Evolutionary conservation across 2,797 vertebrate species (phyloP).

Genomic region (Hemitrygon akajei): DNA sequence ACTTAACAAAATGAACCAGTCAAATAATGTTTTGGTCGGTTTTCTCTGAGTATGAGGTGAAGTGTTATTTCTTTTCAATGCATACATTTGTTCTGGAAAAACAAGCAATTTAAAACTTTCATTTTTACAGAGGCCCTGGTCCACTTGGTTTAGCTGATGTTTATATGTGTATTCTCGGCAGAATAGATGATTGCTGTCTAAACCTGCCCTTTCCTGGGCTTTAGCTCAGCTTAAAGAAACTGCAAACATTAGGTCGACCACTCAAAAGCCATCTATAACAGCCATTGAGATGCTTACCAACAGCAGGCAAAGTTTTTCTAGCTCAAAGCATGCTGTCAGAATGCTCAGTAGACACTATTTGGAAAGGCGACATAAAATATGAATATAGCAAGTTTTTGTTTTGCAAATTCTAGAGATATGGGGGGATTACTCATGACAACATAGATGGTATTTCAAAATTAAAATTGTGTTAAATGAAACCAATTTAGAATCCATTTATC

Average conservation of each 20-base stretch:
- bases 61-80: neutral
- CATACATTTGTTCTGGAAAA: neutral
- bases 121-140: neutral
- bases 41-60: neutral
- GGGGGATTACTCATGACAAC: neutral
- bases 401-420: slow-evolving; percentile 47
- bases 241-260: slow-evolving; percentile 44
- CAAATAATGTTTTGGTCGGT: neutral
- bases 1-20: neutral
- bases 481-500: neutral
- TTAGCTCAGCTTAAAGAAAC: neutral
- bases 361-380: slow-evolving; percentile 46
- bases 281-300: slow-evolving; percentile 59
- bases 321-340: slow-evolving; percentile 65
- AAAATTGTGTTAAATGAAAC: neutral
- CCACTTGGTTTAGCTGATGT: neutral
- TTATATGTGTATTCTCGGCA: too few relatives aligned
- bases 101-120: neutral
- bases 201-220: neutral
- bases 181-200: too few relatives aligned
- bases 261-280: slow-evolving; percentile 65
- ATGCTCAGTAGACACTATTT: slow-evolving; percentile 55
- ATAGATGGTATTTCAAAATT: slow-evolving; percentile 4
- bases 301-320: slow-evolving; percentile 61
- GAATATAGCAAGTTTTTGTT: slow-evolving; percentile 43